phyloP scores from a whole-genome alignment of 2,888 invertebrate genomes.

The Harpalus rubripes region DNA sequence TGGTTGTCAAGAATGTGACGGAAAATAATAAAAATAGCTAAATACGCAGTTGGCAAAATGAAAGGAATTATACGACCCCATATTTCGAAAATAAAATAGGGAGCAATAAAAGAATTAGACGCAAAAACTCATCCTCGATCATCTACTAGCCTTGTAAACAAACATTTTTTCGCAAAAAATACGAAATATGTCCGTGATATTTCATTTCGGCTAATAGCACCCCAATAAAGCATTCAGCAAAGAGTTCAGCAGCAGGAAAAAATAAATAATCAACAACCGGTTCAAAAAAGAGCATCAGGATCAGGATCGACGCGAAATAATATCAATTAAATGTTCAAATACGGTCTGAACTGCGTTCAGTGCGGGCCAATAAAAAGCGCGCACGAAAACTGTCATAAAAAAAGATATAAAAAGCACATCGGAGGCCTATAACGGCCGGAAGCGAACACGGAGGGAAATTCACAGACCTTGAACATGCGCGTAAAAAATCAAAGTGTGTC shows the following conservation, averaged over 20 bases:
- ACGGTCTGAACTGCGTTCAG: conserved; percentile 46
- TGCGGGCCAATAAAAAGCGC: conserved; percentile 55
- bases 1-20: not conserved
- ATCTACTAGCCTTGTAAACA: conserved; percentile 26
- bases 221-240: conserved; percentile 33
- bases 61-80: not conserved
- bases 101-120: conserved; percentile 10
- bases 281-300: conserved; percentile 36
- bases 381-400: conserved; percentile 61
- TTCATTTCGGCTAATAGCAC: conserved; percentile 28
- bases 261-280: conserved; percentile 45
- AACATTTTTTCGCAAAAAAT: conserved; percentile 4
- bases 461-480: conserved; percentile 51
- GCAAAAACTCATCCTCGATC: conserved; percentile 3
- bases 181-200: conserved; percentile 26
- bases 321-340: conserved; percentile 61
- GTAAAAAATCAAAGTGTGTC: conserved; percentile 45
- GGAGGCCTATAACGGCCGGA: conserved; percentile 46
- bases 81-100: conserved; percentile 2
- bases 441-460: conserved; percentile 52
- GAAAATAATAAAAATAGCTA: not conserved
- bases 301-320: conserved; percentile 49
- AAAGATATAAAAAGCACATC: conserved; percentile 62
- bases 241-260: conserved; percentile 43
- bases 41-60: not conserved